Base-by-base conservation (phyloP, 2,888 invertebrate species). In the Entomobrya multifasciata region DNA sequence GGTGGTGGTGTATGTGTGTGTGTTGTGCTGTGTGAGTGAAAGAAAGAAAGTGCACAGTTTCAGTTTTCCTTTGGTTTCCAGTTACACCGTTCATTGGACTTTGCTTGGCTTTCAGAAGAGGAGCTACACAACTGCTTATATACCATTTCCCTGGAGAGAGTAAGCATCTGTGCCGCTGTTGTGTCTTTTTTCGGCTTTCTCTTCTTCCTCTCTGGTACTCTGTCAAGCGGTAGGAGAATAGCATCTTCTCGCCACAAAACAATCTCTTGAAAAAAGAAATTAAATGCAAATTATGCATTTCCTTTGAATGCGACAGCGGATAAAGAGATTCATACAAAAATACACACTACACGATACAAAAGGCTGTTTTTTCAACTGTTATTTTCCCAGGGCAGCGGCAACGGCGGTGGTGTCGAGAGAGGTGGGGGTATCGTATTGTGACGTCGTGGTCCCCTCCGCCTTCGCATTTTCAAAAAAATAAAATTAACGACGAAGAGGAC, bases 231-330 rank as follows among this genome's bases (percentile, higher is more conserved):
- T 36, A 44, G 25, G 65, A 36, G 65, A 47, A 36, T 8, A 72
- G n/a, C 15, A 36, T 25, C 30, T 30, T n/a, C 27, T 15, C 52
- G 15, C 52, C 76, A 76, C 76, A 49, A 17, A 78, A 47, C 11
- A 47, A 62, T 49, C 47, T 6, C 47, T 11, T 49, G 11, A 22
- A 25, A 41, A 52, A 79, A 65, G 81, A 81, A 81, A 81, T 81
- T 81, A 81, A 81, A 81, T 81, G 81, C 81, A 81, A 81, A 81
- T 81, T 81, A 81, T 72, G 70, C 81, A 81, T 81, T 81, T 72
- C 72, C 65, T 52, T 57, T 36, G 36, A 76, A 30, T 41, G 57
- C n/a, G 70, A 30, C 49, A 25, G 27, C 6, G 52, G 74, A 55
- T 52, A 55, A 52, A 74, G 55, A 74, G 55, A 49, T 22, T 22